Evolutionary conservation across 2,113 vertebrate species (phyloP).

Genomic region (Geococcyx californianus): DNA sequence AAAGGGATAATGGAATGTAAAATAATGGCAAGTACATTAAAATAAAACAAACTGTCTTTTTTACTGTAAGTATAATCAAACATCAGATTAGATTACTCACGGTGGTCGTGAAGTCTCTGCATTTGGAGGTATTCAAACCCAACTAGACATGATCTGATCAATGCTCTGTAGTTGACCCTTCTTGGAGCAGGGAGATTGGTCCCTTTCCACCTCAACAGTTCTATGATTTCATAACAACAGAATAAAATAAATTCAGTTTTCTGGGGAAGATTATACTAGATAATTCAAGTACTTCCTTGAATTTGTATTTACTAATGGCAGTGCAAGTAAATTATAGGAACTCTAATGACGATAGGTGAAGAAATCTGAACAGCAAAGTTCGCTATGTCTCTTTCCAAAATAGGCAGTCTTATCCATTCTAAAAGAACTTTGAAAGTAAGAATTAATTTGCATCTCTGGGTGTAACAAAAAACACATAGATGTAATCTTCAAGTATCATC

Average conservation of each 20-base stretch:
- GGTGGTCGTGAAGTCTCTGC: background rate
- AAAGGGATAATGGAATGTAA: background rate
- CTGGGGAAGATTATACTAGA: background rate
- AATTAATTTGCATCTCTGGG: background rate
- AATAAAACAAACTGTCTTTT: fast-evolving
- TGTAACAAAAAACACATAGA: background rate
- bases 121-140: background rate
- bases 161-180: background rate
- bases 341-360: background rate
- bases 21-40: background rate
- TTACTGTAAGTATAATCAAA: background rate
- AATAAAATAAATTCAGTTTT: background rate
- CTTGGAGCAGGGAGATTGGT: background rate
- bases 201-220: background rate
- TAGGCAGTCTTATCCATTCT: background rate
- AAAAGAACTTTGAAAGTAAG: background rate
- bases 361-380: background rate
- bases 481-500: background rate
- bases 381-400: background rate
- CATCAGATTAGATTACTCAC: background rate
- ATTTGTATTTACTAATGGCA: background rate
- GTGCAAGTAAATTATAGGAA: background rate
- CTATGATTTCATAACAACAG: background rate
- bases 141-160: background rate
- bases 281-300: background rate